Evolutionary conservation across 2,113 vertebrate genomes (phyloP).

Genomic region (Bubo blakistoni): DNA sequence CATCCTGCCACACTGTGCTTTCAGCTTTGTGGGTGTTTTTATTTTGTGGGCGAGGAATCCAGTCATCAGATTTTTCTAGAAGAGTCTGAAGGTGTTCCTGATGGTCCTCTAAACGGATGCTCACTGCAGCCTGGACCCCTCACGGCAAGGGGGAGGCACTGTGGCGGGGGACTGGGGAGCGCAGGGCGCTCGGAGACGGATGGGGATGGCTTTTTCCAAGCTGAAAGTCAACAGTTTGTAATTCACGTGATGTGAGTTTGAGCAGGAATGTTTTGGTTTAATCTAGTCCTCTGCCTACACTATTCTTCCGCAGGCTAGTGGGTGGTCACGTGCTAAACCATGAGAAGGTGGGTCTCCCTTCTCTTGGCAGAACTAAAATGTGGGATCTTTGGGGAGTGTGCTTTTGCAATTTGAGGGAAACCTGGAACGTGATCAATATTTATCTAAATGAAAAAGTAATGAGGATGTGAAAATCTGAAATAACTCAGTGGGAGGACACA

Average conservation of each 20-base stretch:
- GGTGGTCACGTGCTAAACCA: background rate
- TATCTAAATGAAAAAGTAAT: background rate
- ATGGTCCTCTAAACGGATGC: background rate
- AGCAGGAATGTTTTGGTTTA: background rate
- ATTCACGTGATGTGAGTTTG: background rate
- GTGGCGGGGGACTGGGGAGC: accelerated
- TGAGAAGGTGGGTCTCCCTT: background rate
- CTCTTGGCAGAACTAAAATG: background rate
- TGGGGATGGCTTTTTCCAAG: background rate
- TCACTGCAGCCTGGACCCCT: background rate
- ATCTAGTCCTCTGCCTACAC: background rate
- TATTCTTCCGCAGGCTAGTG: background rate
- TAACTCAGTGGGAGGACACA: background rate
- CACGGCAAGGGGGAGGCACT: accelerated
- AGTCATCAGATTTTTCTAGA: background rate
- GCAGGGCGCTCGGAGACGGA: accelerated
- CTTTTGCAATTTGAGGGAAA: background rate
- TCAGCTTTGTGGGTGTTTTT: background rate
- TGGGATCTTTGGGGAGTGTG: background rate
- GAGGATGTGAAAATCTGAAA: background rate
- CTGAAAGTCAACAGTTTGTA: background rate
- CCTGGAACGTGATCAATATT: background rate
- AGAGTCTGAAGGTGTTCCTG: background rate
- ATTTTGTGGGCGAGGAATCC: background rate
- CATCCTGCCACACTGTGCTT: background rate